These are phyloP conservation scores for Acanthurus tractus DNA, from an alignment of 2,797 vertebrate species.

Conservation along the genomic window DNA sequence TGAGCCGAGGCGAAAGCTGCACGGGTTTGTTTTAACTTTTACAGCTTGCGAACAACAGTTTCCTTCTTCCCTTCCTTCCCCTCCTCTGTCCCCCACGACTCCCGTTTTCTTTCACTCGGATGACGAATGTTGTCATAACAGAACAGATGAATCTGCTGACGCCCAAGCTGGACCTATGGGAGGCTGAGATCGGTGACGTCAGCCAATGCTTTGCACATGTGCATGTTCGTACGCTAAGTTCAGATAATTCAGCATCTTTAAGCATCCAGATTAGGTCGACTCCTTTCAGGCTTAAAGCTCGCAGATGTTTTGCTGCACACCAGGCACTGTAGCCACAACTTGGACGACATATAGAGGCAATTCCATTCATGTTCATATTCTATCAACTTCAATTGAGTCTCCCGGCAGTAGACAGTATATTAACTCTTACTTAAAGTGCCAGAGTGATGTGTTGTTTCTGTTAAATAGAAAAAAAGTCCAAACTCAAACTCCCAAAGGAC, in stretches of 20 bases:
- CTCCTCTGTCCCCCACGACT: neutral
- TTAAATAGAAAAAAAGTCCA: conserved; percentile 16
- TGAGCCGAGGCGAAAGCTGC: conserved; percentile 62
- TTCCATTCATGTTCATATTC: conserved; percentile 14
- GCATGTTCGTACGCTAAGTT: conserved; percentile 27
- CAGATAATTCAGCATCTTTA: conserved; percentile 26
- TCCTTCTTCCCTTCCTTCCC: conserved; percentile 41
- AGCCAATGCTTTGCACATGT: conserved; percentile 53
- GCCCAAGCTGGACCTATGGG: conserved; percentile 72
- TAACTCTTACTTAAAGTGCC: conserved; percentile 63
- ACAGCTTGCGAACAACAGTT: conserved; percentile 71
- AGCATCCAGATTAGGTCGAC: neutral
- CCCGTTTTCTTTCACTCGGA: conserved; percentile 30
- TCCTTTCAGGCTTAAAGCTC: neutral
- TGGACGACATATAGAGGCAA: no score
- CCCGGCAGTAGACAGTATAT: conserved; percentile 35
- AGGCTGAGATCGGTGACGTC: conserved; percentile 72
- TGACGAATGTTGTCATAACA: conserved; percentile 75
- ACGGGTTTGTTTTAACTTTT: conserved; percentile 71
- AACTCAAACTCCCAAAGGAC: conserved; percentile 64
- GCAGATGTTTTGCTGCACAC: neutral
- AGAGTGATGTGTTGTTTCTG: conserved; percentile 51
- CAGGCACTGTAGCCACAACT: neutral
- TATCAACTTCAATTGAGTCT: conserved; percentile 26
- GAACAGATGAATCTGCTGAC: conserved; percentile 71